phyloP scores from a whole-genome alignment of 2,113 vertebrate species.

The Proterorhinus semilunaris region DNA sequence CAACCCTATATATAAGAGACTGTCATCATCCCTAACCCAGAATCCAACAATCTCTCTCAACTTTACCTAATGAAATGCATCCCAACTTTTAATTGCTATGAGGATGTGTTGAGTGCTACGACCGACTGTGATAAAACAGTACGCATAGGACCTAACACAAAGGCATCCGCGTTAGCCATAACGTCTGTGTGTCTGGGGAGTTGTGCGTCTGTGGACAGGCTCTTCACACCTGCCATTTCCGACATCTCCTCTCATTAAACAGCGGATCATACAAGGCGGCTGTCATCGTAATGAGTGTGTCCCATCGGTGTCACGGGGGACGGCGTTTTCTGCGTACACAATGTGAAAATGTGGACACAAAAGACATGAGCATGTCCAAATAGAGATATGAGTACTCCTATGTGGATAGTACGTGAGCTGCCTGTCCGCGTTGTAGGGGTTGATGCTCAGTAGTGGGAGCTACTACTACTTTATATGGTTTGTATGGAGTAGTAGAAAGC shows the following conservation, averaged over 20 bases:
- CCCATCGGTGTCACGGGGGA: not conserved
- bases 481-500: no score
- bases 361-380: not conserved
- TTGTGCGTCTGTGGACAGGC: not conserved
- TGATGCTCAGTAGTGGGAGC: not conserved
- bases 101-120: not conserved
- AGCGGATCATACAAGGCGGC: not conserved
- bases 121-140: not conserved
- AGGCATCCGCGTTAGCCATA: not conserved
- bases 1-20: no score
- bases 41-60: no score
- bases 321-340: not conserved
- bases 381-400: not conserved
- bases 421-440: not conserved
- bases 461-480: not conserved
- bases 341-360: slow-evolving; percentile 1
- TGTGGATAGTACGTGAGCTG: not conserved
- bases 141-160: not conserved
- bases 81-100: not conserved
- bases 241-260: slow-evolving; percentile 4
- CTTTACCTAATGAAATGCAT: not conserved
- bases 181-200: not conserved
- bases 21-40: no score
- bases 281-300: not conserved
- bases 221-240: not conserved